phyloP scores from a whole-genome alignment of 1,140 invertebrate species.

The Batillaria attramentaria region DNA sequence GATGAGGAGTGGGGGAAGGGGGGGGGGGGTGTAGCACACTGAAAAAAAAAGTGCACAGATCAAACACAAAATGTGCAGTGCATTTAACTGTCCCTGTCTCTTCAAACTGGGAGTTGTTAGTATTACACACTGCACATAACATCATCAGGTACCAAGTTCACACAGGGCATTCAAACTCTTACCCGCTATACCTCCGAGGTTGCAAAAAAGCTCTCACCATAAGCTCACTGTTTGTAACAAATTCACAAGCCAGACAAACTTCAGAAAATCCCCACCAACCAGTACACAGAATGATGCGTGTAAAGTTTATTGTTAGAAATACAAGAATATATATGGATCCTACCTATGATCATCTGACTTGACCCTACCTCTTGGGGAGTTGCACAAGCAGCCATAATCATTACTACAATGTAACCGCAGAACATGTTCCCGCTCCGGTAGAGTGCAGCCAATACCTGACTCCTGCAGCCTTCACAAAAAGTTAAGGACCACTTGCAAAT shows the following conservation, averaged over 20 bases:
- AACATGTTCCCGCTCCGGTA: too few species aligned
- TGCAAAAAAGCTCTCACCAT: constrained; percentile 11
- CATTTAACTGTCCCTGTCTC: neutral
- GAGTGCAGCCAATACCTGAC: too few species aligned
- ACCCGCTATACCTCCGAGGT: neutral
- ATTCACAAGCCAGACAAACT: neutral
- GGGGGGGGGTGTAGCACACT: neutral
- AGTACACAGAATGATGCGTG: neutral
- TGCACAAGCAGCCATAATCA: too few species aligned
- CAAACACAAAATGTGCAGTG: neutral
- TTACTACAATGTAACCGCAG: too few species aligned
- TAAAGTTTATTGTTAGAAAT: too few species aligned
- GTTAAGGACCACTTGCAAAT: too few species aligned
- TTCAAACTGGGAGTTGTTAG: neutral
- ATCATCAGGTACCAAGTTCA: too few species aligned
- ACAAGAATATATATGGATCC: neutral
- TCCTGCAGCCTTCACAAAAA: too few species aligned
- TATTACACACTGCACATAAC: neutral
- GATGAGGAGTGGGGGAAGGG: too few species aligned
- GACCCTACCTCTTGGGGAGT: neutral
- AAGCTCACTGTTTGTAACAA: neutral
- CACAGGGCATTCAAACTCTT: neutral
- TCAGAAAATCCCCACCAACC: neutral
- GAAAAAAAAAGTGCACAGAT: neutral
- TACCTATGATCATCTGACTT: neutral